Conservation (phyloP, 64 coral and sea anemone genomes). For the Dendronephthya gigantea region DNA sequence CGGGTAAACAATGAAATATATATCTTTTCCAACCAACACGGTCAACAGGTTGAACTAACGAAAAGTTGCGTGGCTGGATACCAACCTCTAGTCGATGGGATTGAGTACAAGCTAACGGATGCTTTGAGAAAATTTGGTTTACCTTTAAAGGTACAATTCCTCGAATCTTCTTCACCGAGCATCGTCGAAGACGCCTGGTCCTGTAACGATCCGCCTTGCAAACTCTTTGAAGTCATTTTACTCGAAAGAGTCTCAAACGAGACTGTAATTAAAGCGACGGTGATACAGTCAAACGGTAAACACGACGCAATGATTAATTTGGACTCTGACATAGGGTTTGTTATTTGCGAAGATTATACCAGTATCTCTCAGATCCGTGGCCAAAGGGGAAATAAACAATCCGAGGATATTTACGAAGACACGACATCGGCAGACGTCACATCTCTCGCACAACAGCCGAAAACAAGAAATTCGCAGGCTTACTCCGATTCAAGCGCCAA, state of each 20-base stretch:
- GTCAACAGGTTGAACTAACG: background rate
- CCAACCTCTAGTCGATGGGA: background rate
- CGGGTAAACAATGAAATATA: no score
- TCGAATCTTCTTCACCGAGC: background rate
- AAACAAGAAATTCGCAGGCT: no score
- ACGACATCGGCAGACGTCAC: background rate
- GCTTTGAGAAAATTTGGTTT: background rate
- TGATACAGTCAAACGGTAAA: background rate
- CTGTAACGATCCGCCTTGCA: background rate
- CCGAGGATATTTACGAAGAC: background rate
- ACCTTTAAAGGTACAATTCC: background rate
- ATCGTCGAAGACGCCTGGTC: no score
- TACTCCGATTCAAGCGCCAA: no score
- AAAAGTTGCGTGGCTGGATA: background rate
- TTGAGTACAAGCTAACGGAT: background rate
- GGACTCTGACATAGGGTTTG: background rate
- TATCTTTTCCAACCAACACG: background rate
- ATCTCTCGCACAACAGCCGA: background rate
- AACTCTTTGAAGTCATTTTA: background rate
- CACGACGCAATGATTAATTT: background rate
- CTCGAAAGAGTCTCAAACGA: background rate
- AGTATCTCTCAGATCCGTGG: no score
- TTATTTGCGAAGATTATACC: background rate
- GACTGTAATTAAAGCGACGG: background rate
- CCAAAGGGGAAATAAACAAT: background rate